Evolutionary conservation across 1,140 invertebrate species (phyloP).

Genomic region (Pectinophora gossypiella): DNA sequence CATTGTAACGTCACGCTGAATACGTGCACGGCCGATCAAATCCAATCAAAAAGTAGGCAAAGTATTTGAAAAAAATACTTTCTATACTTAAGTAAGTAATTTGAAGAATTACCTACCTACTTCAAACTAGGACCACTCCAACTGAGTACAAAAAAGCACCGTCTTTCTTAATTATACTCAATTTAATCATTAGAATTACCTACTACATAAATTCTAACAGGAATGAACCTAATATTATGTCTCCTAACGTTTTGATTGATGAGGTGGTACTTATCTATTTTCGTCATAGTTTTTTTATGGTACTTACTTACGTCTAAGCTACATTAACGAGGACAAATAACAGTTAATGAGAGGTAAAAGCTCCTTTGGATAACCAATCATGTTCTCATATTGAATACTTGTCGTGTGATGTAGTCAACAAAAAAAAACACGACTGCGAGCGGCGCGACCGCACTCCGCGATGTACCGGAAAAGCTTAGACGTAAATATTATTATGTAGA

Average conservation of each 20-base stretch:
- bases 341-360: constrained; percentile 68
- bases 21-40: constrained; percentile 18
- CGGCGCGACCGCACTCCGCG: neutral
- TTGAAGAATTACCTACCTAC: too few species aligned
- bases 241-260: neutral
- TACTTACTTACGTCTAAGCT: constrained; percentile 30
- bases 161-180: too few species aligned
- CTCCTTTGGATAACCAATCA: constrained; percentile 57
- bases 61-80: neutral
- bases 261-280: neutral
- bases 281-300: neutral
- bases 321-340: constrained; percentile 55
- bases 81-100: too few species aligned
- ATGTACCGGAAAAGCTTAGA: neutral
- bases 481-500: neutral
- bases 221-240: neutral
- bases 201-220: neutral
- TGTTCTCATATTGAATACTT: constrained; percentile 4
- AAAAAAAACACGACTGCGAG: too few species aligned
- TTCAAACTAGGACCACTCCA: too few species aligned
- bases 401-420: neutral
- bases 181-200: too few species aligned
- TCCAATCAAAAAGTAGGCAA: constrained; percentile 2
- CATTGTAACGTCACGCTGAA: constrained; percentile 39
- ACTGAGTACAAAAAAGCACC: too few species aligned